A percentile compares a stretch with the other conserved stretches of the same genome.
These are phyloP conservation scores for Polylopha cassiicola DNA, from an alignment of 2,888 invertebrate genomes.

Conservation along the genomic window DNA sequence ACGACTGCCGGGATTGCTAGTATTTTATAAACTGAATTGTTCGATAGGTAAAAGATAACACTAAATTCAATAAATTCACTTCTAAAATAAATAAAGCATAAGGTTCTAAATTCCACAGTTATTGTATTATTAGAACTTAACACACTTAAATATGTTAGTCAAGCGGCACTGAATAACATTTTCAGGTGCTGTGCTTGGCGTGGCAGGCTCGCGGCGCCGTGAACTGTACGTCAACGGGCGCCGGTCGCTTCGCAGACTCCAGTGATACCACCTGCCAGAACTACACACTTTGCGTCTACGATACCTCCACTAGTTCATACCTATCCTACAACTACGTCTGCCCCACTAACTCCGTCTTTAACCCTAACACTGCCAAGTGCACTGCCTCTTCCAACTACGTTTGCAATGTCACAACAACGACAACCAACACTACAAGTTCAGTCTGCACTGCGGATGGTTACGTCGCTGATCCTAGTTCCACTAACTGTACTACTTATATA, in stretches of 20 bases:
- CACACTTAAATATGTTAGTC: not conserved
- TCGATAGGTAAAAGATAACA: too few relatives aligned
- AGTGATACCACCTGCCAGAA: constrained; percentile 40
- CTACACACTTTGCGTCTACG: constrained; percentile 39
- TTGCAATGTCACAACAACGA: constrained; percentile 39
- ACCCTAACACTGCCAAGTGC: constrained; percentile 46
- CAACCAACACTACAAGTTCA: constrained; percentile 30
- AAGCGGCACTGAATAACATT: too few relatives aligned
- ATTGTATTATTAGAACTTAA: too few relatives aligned
- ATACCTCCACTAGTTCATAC: constrained; percentile 24
- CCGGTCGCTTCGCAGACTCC: constrained; percentile 38
- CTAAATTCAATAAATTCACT: too few relatives aligned
- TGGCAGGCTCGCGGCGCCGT: constrained; percentile 22
- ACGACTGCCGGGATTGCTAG: too few relatives aligned
- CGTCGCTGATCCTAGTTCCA: constrained; percentile 46
- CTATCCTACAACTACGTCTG: constrained; percentile 31
- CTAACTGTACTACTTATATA: constrained; percentile 53
- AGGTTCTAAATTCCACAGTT: too few relatives aligned
- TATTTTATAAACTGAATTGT: too few relatives aligned
- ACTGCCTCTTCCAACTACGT: constrained; percentile 48
- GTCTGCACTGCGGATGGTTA: constrained; percentile 53
- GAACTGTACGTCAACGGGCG: constrained; percentile 27
- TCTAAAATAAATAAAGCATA: not conserved
- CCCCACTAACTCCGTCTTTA: constrained; percentile 43
- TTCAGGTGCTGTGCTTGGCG: constrained; percentile 10